Evolutionary conservation across 53 echinoderm and acorn worm species (phyloP).

Genomic region (Holothuria leucospilota): DNA sequence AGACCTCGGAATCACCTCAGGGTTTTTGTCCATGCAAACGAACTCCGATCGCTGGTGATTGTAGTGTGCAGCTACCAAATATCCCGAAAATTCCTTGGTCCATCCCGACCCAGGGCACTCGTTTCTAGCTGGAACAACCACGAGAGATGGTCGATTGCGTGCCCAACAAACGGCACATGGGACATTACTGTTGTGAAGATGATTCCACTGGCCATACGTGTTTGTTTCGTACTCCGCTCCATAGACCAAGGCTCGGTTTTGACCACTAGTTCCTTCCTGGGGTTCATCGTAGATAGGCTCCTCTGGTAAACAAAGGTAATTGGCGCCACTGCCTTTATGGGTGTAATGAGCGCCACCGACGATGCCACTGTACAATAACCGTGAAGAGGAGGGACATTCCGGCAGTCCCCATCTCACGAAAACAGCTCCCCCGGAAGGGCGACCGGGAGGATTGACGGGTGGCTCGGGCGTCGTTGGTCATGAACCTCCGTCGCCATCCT

Average conservation of each 20-base stretch:
- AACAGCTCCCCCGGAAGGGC: neutral
- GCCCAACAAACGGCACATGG: conserved; percentile 62
- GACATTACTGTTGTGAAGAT: conserved; percentile 37
- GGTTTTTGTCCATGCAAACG: conserved; percentile 50
- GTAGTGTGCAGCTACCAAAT: conserved; percentile 30
- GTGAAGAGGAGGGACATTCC: conserved; percentile 14
- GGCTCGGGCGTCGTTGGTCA: neutral
- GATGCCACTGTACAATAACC: conserved; percentile 28
- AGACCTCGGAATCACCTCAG: conserved; percentile 39
- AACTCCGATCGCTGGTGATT: conserved; percentile 17
- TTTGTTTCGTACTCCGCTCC: conserved; percentile 53
- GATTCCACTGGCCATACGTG: neutral
- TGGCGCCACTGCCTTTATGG: conserved; percentile 40
- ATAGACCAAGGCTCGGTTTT: neutral
- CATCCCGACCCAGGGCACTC: conserved; percentile 49
- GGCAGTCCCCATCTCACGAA: conserved; percentile 32
- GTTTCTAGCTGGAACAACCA: conserved; percentile 66
- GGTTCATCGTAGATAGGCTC: conserved; percentile 57
- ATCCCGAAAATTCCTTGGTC: conserved; percentile 60
- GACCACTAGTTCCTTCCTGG: neutral
- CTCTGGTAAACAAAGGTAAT: conserved; percentile 52
- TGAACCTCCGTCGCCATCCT: neutral
- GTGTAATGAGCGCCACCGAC: conserved; percentile 49
- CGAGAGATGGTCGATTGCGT: neutral
- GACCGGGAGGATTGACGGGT: neutral